These are phyloP conservation scores for Herpailurus yagouaroundi DNA, from an alignment of 2,113 vertebrate species.

Conservation along the genomic window DNA sequence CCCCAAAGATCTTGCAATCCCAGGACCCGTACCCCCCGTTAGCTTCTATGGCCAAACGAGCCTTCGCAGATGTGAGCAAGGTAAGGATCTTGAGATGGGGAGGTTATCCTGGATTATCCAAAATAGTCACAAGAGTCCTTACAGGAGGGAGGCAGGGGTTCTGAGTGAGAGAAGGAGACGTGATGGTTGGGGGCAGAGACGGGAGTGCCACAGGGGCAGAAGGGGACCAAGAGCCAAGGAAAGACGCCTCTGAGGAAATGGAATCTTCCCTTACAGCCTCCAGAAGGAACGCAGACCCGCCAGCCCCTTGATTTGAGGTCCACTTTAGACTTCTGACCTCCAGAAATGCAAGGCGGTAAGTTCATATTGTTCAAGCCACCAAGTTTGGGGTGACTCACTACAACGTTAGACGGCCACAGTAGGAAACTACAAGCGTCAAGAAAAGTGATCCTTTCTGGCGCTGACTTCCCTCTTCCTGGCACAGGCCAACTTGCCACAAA, in stretches of 20 bases:
- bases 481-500: neutral
- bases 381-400: neutral
- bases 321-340: neutral
- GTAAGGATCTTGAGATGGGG: neutral
- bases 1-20: neutral
- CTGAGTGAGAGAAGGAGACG: neutral
- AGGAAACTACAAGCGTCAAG: neutral
- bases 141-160: neutral
- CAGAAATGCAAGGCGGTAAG: too few species aligned
- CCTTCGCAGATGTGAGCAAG: neutral
- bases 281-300: neutral
- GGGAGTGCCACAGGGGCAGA: neutral
- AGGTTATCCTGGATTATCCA: too few species aligned
- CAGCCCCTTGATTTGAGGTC: neutral
- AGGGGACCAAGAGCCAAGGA: neutral
- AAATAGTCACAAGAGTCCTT: neutral
- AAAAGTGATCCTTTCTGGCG: neutral
- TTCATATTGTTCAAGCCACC: neutral
- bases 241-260: neutral
- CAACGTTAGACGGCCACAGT: neutral
- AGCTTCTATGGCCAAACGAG: neutral
- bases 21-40: neutral
- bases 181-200: too few species aligned
- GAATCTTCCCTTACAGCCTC: neutral
- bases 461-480: neutral